Evolutionary conservation across 2,888 invertebrate genomes (phyloP).

Genomic region (Congeria kusceri): DNA sequence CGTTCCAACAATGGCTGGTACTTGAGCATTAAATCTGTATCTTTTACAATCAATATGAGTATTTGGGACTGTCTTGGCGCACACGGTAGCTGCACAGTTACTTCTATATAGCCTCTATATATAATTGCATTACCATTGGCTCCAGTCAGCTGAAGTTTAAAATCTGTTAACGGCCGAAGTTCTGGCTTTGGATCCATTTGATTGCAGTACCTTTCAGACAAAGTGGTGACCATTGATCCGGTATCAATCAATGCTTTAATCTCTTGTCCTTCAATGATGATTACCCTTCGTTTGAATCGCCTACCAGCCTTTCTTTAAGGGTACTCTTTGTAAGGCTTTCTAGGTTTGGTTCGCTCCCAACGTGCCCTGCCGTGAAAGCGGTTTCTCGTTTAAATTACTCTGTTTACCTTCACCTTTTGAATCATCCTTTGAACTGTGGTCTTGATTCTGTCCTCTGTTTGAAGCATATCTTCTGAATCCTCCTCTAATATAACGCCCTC

Average conservation of each 20-base stretch:
- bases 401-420: not conserved
- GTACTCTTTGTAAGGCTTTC: constrained; percentile 9
- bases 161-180: no score
- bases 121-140: no score
- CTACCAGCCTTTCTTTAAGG: constrained; percentile 14
- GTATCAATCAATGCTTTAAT: constrained; percentile 17
- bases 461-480: not conserved
- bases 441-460: no score
- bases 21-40: no score
- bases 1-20: no score
- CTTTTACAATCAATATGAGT: no score
- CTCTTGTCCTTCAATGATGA: constrained; percentile 10
- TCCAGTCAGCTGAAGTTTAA: no score
- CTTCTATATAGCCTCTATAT: no score
- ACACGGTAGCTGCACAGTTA: no score
- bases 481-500: no score
- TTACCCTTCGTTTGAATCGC: constrained; percentile 12
- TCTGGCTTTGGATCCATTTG: constrained; percentile 18
- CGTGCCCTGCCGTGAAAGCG: constrained; percentile 15
- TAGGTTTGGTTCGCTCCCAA: not conserved
- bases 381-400: not conserved
- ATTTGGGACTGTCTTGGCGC: no score
- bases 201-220: constrained; percentile 5
- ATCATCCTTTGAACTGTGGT: not conserved
- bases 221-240: constrained; percentile 15